Conservation (phyloP, 1,140 invertebrate genomes). For the Hylaeus volcanicus region DNA sequence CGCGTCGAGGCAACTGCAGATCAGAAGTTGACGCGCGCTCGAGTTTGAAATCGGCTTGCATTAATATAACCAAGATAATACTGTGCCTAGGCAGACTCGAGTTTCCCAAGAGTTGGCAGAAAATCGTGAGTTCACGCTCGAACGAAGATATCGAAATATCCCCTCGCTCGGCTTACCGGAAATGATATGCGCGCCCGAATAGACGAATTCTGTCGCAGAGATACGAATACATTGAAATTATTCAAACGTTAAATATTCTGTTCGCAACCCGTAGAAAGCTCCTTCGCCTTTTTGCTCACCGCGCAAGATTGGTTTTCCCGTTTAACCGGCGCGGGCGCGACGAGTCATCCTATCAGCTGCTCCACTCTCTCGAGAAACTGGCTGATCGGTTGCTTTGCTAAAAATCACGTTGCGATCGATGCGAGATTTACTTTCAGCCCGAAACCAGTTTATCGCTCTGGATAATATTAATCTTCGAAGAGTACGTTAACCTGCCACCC, state of each 20-base stretch:
- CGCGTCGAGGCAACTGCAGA: constrained; percentile 46
- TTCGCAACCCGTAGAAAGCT: neutral
- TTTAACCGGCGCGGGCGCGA: no score
- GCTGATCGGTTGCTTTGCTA: neutral
- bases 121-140: constrained; percentile 36
- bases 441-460: no score
- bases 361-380: neutral
- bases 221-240: constrained; percentile 11
- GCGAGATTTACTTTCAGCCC: no score
- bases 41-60: constrained; percentile 49
- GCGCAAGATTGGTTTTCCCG: neutral
- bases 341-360: neutral
- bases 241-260: constrained; percentile 11
- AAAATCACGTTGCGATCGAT: no score
- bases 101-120: neutral
- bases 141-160: constrained; percentile 31
- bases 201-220: neutral
- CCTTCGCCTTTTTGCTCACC: neutral
- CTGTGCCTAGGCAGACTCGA: neutral
- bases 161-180: no score
- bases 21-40: constrained; percentile 49
- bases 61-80: constrained; percentile 51
- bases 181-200: constrained; percentile 6
- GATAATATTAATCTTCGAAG: no score
- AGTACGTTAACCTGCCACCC: no score